Evolutionary conservation across 1,140 invertebrate species (phyloP).

Genomic region (Cepaea nemoralis): DNA sequence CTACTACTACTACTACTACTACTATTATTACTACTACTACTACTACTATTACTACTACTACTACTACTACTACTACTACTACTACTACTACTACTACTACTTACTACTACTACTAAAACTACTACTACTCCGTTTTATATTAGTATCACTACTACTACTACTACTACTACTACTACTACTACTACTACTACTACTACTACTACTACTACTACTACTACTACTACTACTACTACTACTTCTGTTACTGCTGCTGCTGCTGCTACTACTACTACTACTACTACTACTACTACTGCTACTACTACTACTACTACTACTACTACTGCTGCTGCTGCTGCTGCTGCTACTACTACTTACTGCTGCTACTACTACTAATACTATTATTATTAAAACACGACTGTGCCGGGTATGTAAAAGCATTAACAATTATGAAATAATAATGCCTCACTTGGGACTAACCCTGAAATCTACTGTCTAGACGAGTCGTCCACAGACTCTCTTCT

Average conservation of each 20-base stretch:
- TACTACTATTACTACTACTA: neutral
- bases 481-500: no score
- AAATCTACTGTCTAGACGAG: no score
- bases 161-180: neutral
- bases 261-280: constrained; percentile 8
- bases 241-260: neutral
- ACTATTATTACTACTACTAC: neutral
- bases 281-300: constrained; percentile 1
- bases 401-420: no score
- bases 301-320: constrained; percentile 14
- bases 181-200: neutral
- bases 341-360: no score
- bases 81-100: neutral
- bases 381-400: no score
- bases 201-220: no score
- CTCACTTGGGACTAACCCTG: no score
- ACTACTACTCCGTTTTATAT: neutral
- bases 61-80: neutral
- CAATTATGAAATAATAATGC: no score
- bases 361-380: no score
- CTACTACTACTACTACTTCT: neutral
- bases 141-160: neutral
- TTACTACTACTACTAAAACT: neutral
- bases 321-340: neutral
- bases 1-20: neutral